Conservation (phyloP, 2,113 vertebrate genomes). For the Gallinago jamesoni region DNA sequence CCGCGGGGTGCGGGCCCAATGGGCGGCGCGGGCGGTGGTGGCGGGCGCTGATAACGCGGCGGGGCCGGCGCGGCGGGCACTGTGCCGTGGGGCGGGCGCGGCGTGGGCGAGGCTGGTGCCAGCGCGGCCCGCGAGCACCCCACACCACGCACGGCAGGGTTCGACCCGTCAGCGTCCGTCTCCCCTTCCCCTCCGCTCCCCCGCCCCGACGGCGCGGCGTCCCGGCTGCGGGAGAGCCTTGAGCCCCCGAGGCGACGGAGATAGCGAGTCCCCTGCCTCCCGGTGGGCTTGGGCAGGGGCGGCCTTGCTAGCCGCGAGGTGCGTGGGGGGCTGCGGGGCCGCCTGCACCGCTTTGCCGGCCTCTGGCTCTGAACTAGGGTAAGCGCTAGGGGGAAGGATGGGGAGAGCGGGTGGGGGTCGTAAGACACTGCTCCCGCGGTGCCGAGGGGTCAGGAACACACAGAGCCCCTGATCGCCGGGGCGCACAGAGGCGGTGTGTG, state of each 20-base stretch:
- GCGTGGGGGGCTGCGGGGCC: not conserved
- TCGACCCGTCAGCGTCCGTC: no score
- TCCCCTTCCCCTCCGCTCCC: no score
- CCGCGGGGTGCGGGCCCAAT: conserved; percentile 57
- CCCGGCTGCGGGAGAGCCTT: not conserved
- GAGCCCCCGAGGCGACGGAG: not conserved
- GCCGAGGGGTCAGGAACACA: not conserved
- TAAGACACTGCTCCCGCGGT: no score
- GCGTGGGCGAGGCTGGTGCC: not conserved
- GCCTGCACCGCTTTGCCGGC: not conserved
- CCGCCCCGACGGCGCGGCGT: not conserved
- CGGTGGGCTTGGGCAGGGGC: not conserved
- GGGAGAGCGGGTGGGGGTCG: not conserved
- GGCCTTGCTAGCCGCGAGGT: not conserved
- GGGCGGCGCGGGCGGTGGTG: not conserved
- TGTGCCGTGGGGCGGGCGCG: not conserved
- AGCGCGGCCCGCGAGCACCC: not conserved
- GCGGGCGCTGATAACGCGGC: conserved; percentile 49
- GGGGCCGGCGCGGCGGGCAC: not conserved
- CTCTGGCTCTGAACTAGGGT: not conserved
- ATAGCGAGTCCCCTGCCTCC: no score
- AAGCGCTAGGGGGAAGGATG: not conserved
- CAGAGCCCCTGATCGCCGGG: not conserved
- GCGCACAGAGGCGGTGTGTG: not conserved
- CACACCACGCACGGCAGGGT: no score